Percentiles rank a stretch among this genome's conserved stretches.
phyloP scores from a whole-genome alignment of 2,797 vertebrate genomes.

The Danio tinwini region DNA sequence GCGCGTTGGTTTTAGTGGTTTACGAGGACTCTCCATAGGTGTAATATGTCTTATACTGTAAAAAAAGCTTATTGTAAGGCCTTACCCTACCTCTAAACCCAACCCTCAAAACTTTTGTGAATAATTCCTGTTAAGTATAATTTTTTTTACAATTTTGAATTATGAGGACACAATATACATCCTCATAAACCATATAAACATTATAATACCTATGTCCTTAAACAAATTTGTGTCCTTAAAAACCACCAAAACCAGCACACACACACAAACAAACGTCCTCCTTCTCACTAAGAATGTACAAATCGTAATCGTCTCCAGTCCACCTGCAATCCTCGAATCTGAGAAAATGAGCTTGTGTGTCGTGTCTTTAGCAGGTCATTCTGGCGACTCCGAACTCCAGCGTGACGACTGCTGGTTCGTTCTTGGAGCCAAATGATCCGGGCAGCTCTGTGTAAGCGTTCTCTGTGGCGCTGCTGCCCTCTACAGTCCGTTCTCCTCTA shows the following conservation, averaged over 20 bases:
- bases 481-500: constrained; percentile 86
- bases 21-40: no score
- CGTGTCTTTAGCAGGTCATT: constrained; percentile 90
- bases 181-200: no score
- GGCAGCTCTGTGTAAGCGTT: constrained; percentile 86
- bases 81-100: no score
- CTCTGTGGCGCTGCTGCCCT: constrained; percentile 91
- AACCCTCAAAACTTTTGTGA: no score
- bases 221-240: no score
- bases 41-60: no score
- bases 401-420: constrained; percentile 90
- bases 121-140: no score
- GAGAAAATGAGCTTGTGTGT: constrained; percentile 21
- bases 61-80: no score
- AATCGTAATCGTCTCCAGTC: constrained; percentile 29
- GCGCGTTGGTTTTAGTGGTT: neutral
- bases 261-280: constrained; percentile 46
- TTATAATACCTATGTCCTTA: no score
- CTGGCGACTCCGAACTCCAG: constrained; percentile 94
- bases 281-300: constrained; percentile 50
- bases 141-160: no score
- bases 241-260: neutral
- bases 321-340: constrained; percentile 19
- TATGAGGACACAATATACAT: no score
- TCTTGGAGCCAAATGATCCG: constrained; percentile 80